Evolutionary conservation across 2,797 vertebrate genomes (phyloP).

Genomic region (Enteromius unitaeniatus): DNA sequence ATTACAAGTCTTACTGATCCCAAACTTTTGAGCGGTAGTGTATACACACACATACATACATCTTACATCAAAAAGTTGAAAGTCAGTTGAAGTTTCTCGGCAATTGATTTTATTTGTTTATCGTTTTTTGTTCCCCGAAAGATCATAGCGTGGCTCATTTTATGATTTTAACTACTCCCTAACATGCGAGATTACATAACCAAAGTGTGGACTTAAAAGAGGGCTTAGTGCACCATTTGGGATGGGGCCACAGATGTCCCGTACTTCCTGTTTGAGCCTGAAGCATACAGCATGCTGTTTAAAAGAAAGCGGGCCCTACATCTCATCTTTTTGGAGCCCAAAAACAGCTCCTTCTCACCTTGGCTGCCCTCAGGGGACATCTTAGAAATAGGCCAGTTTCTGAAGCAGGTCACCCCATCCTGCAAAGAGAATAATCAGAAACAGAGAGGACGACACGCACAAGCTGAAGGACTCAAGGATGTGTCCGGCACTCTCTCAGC

Average conservation of each 20-base stretch:
- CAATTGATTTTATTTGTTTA: too few relatives aligned
- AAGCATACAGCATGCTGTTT: not conserved
- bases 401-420: slow-evolving; percentile 38
- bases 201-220: slow-evolving; percentile 15
- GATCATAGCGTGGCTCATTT: not conserved
- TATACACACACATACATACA: too few relatives aligned
- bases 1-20: too few relatives aligned
- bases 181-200: not conserved
- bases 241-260: not conserved
- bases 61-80: too few relatives aligned
- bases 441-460: slow-evolving; percentile 15
- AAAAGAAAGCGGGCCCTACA: slow-evolving; percentile 17
- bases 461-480: slow-evolving; percentile 3
- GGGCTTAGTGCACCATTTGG: slow-evolving; percentile 7
- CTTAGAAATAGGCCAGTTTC: slow-evolving; percentile 31
- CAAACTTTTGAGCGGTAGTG: too few relatives aligned
- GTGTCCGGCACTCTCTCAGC: not conserved
- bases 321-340: slow-evolving; percentile 20
- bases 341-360: slow-evolving; percentile 47
- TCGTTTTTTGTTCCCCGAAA: not conserved
- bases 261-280: slow-evolving; percentile 18
- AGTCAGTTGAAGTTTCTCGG: too few relatives aligned
- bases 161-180: not conserved
- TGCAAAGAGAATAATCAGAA: slow-evolving; percentile 21
- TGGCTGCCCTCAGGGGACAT: slow-evolving; percentile 11